Conservation (phyloP, 2,888 invertebrate species). For the Patella caerulea region DNA sequence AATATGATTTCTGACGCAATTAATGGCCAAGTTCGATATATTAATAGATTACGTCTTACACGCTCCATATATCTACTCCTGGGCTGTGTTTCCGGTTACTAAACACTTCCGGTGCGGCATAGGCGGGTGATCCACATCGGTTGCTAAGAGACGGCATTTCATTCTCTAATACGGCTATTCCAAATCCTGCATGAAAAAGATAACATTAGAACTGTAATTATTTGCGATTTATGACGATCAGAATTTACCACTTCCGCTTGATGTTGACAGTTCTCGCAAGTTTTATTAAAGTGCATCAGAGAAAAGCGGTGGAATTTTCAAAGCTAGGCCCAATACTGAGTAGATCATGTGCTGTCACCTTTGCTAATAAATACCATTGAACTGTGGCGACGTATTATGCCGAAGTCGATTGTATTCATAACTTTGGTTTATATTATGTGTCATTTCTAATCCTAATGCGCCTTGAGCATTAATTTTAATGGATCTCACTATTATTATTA, state of each 20-base stretch:
- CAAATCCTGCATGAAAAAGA: slow-evolving; percentile 55
- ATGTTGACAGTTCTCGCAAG: neutral
- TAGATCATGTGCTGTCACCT: too few species aligned
- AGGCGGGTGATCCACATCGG: slow-evolving; percentile 66
- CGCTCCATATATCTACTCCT: slow-evolving; percentile 65
- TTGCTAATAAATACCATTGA: too few species aligned
- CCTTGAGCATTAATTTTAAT: too few species aligned
- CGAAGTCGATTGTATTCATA: too few species aligned
- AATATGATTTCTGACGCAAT: too few species aligned
- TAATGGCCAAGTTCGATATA: neutral
- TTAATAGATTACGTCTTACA: slow-evolving; percentile 47
- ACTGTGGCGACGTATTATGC: too few species aligned
- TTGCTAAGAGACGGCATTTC: slow-evolving; percentile 57
- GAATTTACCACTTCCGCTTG: neutral
- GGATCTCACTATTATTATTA: too few species aligned
- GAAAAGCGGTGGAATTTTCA: too few species aligned
- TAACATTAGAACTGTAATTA: neutral
- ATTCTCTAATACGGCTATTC: slow-evolving; percentile 59
- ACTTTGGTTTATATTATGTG: too few species aligned
- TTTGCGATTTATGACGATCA: neutral
- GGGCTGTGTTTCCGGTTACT: slow-evolving; percentile 61
- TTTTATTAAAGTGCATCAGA: neutral
- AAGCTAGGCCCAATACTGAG: too few species aligned
- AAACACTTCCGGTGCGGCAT: slow-evolving; percentile 68
- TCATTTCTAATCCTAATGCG: too few species aligned